Evolutionary conservation across 2,888 invertebrate genomes (phyloP), one percentile per base, ranked within the genome.

Genomic region (Thecocarcelia acutangulata): DNA sequence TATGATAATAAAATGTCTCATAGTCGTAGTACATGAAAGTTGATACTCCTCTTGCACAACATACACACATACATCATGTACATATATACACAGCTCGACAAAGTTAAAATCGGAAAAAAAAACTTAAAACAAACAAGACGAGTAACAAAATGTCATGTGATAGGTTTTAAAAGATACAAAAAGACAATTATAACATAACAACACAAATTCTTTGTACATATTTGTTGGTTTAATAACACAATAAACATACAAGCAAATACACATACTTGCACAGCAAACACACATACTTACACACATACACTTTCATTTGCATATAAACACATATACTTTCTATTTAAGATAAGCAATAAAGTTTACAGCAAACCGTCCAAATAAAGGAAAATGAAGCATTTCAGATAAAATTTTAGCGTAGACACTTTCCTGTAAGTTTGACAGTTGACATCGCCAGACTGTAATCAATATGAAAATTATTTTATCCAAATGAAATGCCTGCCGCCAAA

Each of bases 1-100:
- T 59, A 61, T 76, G 66, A 80, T 80, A 76, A 76, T 72, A 80
- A 72, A 80, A 72, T 61, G 66, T 80, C 72, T 80, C 59, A 28
- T 24, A 56, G 33, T 33, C 48, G 50, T 74, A 33, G 42, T 63
- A 68, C 33, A 40, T 21, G 61, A 21, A 61, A 61, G 28, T 54
- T 28, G 66, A 52, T 75, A 56, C 56, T 64, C 15, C 28, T 42
- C 28, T 1, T 24, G 52, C 42, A 44, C 11, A 61, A 42, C 42
- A 28, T 9, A 48, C 46, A 56, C 11, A 44, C 28, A 56, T 1
- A 12, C 37, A 58, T n/a, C 19, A 17, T 19, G 17, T 9, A 19
- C 3, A 56, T 2, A 28, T 9, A 48, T 0, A 37, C 17, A 24
- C 24, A 24, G 2, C 37, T 66, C n/a, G 21, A 50, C 15, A 50